Evolutionary conservation across 2,797 vertebrate species (phyloP).

Genomic region (Catharus ustulatus): DNA sequence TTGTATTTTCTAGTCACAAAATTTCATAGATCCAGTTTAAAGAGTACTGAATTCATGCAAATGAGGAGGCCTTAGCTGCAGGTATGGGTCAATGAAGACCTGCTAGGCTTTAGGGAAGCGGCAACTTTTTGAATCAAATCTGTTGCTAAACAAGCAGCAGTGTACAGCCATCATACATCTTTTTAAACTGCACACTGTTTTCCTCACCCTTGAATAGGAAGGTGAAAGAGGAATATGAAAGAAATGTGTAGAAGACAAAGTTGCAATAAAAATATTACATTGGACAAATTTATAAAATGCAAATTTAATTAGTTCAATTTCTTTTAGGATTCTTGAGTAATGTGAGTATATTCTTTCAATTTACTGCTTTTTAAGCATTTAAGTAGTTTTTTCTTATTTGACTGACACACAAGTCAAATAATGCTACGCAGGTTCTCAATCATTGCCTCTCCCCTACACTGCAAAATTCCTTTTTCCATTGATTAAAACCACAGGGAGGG

Average conservation of each 20-base stretch:
- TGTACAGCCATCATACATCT: neutral
- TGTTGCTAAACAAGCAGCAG: neutral
- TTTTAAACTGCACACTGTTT: neutral
- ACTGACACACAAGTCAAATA: neutral
- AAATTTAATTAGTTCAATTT: neutral
- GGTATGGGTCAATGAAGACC: neutral
- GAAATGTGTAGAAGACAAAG: neutral
- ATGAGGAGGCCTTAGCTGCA: neutral
- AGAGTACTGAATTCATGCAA: neutral
- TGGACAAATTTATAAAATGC: neutral
- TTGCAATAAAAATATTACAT: neutral
- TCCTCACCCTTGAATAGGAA: neutral
- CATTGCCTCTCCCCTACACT: neutral
- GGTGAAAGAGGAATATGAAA: neutral
- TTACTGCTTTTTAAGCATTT: neutral
- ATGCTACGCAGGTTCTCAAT: neutral
- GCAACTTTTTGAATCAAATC: neutral
- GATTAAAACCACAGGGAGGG: neutral
- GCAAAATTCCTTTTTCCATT: neutral
- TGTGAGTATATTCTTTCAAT: neutral
- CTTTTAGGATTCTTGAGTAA: neutral
- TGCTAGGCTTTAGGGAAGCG: neutral
- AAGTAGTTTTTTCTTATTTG: neutral
- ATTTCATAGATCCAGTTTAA: neutral
- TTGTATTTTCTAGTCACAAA: neutral